phyloP scores from a whole-genome alignment of 2,113 vertebrate genomes.

The Mugil cephalus region DNA sequence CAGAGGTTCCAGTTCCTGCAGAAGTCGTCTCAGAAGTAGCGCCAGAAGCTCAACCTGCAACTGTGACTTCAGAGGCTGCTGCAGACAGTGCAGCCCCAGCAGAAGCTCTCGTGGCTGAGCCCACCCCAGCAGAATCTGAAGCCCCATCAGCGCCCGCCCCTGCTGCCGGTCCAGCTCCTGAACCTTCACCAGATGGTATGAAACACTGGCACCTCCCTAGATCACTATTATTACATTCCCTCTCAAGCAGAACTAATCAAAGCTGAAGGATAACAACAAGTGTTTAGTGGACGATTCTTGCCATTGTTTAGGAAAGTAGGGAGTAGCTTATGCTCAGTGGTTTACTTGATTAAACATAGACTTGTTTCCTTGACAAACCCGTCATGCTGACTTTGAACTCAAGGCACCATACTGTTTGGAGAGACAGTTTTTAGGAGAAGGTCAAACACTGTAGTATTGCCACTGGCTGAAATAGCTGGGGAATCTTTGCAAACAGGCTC shows the following conservation, averaged over 20 bases:
- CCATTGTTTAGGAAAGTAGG: neutral
- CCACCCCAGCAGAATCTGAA: conserved; percentile 31
- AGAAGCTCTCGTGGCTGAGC: conserved; percentile 27
- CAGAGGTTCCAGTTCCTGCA: conserved; percentile 16
- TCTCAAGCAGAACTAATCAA: neutral
- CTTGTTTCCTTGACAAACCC: conserved; percentile 28
- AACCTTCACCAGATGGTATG: conserved; percentile 57
- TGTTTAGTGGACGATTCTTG: neutral
- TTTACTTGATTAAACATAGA: conserved; percentile 13
- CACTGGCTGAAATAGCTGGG: conserved; percentile 22
- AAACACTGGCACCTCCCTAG: neutral
- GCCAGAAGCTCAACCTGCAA: conserved; percentile 9
- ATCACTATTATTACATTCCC: conserved; percentile 1
- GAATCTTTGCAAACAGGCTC: conserved; percentile 13
- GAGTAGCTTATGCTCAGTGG: too few species aligned
- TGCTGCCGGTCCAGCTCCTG: conserved; percentile 33
- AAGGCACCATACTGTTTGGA: neutral
- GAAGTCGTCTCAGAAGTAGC: neutral
- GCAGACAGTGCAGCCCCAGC: conserved; percentile 7
- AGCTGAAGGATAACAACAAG: neutral
- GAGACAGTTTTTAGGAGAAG: conserved; percentile 27
- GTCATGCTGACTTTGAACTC: conserved; percentile 15
- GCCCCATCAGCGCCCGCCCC: conserved; percentile 15
- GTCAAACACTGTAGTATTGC: conserved; percentile 2
- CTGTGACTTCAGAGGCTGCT: conserved; percentile 7